A percentile compares a stretch with the other conserved stretches of the same genome.
phyloP scores from a whole-genome alignment of 2,797 vertebrate genomes.

The Artibeus jamaicensis region DNA sequence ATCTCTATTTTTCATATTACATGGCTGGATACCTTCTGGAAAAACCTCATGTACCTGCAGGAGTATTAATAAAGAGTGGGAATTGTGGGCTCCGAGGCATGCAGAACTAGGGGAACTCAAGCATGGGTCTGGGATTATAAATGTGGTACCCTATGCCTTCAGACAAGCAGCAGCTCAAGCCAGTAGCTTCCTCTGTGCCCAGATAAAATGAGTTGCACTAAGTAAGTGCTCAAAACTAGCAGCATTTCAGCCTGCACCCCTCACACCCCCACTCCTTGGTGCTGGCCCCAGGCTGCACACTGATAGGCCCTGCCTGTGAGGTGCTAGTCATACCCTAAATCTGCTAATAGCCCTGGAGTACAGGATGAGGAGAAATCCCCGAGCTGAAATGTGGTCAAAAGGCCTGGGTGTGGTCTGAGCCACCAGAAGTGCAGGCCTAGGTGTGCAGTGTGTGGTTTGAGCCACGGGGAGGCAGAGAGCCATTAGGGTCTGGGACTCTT shows the following conservation, averaged over 20 bases:
- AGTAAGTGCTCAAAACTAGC: background rate
- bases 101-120: background rate
- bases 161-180: background rate
- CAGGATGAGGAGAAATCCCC: background rate
- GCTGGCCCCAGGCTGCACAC: background rate
- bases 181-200: background rate
- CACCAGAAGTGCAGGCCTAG: too few species aligned
- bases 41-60: background rate
- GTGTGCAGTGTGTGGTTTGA: too few species aligned
- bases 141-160: background rate
- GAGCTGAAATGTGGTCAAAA: background rate
- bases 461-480: background rate
- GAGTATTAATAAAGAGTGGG: background rate
- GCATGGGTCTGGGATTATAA: background rate
- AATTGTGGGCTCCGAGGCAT: background rate
- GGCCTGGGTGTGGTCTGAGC: background rate
- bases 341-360: background rate
- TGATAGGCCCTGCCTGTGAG: background rate
- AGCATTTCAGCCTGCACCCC: background rate
- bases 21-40: background rate
- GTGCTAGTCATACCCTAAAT: background rate
- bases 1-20: background rate
- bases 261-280: background rate
- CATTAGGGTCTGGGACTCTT: too few species aligned
- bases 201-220: background rate